These are phyloP conservation scores for Idaea biselata DNA, from an alignment of 2,888 invertebrate genomes.

Conservation along the genomic window DNA sequence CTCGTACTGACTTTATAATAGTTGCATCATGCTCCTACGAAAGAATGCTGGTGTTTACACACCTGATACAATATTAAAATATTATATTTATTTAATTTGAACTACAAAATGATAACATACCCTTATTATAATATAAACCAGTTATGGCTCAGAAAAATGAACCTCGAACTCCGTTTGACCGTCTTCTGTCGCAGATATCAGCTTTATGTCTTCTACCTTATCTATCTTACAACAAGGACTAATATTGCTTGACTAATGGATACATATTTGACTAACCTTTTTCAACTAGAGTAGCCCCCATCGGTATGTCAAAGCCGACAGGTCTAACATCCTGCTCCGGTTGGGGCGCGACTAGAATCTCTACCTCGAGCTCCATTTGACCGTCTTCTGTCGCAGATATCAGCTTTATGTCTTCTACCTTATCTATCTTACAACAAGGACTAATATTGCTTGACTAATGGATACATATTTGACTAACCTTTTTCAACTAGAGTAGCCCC, in stretches of 20 bases:
- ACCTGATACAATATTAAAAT: neutral
- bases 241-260: neutral
- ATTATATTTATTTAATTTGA: neutral
- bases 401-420: slow-evolving; percentile 80
- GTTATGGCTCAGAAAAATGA: too few relatives aligned
- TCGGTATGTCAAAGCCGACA: slow-evolving; percentile 84
- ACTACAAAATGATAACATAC: too few relatives aligned
- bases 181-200: slow-evolving; percentile 82
- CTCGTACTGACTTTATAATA: too few relatives aligned
- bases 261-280: slow-evolving; percentile 48
- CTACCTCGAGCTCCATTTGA: slow-evolving; percentile 85
- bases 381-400: slow-evolving; percentile 81
- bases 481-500: slow-evolving; percentile 68
- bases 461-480: slow-evolving; percentile 41
- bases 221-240: too few relatives aligned
- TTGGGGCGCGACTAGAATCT: slow-evolving; percentile 84
- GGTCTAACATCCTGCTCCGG: slow-evolving; percentile 90
- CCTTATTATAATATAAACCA: too few relatives aligned
- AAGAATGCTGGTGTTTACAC: too few relatives aligned
- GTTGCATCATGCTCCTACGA: too few relatives aligned
- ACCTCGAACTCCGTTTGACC: slow-evolving; percentile 85
- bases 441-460: neutral
- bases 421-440: too few relatives aligned
- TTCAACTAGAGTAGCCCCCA: slow-evolving; percentile 67
- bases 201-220: slow-evolving; percentile 74